Percentiles rank a stretch among this genome's conserved stretches.
These are phyloP conservation scores for Periophthalmus magnuspinnatus DNA, from an alignment of 2,797 vertebrate species.

Conservation along the genomic window DNA sequence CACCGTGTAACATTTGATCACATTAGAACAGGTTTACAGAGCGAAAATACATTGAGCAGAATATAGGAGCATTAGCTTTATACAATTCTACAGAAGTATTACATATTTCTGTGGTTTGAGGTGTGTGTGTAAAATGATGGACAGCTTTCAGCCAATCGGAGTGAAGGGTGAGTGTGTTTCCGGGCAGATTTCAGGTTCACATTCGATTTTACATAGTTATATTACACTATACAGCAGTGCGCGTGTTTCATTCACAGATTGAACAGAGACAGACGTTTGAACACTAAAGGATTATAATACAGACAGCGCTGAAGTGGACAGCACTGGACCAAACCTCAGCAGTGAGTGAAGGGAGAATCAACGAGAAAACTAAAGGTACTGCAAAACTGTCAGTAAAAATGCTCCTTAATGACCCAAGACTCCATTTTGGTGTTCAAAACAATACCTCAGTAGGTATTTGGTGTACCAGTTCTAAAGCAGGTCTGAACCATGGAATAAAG, in stretches of 20 bases:
- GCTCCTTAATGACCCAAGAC: no score
- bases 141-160: neutral
- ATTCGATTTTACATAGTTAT: neutral
- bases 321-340: neutral
- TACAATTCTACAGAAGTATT: neutral
- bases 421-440: no score
- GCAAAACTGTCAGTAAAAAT: no score
- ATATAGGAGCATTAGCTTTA: neutral
- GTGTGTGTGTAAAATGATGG: neutral
- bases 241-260: slow-evolving; percentile 18
- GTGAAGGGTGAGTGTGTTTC: neutral
- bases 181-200: slow-evolving; percentile 4
- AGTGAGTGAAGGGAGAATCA: neutral
- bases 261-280: neutral
- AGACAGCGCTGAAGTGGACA: neutral
- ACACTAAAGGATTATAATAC: neutral
- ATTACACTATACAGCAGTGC: neutral
- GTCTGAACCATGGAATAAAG: neutral
- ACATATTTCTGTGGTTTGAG: no score
- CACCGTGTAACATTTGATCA: no score
- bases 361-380: no score
- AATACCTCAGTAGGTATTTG: no score
- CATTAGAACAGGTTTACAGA: no score
- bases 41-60: neutral
- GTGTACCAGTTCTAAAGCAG: neutral